Evolutionary conservation across 2,113 vertebrate genomes (phyloP).

Genomic region (Xenopus laevis): DNA sequence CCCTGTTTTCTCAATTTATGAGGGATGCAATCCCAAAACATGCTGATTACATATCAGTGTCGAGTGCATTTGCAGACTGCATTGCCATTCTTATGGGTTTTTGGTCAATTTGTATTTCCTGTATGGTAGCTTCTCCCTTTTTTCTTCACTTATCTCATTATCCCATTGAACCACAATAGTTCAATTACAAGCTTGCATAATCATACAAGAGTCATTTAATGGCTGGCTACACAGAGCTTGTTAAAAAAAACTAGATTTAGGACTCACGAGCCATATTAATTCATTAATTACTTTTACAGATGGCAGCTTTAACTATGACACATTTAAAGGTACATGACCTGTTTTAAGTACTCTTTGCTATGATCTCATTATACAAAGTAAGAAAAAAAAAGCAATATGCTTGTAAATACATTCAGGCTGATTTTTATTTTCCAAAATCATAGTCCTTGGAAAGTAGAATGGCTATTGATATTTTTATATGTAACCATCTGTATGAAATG

Average conservation of each 20-base stretch:
- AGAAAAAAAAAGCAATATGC: not conserved
- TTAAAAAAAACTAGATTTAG: not conserved
- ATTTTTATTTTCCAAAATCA: not conserved
- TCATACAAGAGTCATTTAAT: not conserved
- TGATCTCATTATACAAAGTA: not conserved
- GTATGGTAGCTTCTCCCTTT: not conserved
- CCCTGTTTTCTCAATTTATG: too few species aligned
- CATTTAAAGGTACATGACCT: not conserved
- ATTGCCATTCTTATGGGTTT: too few species aligned
- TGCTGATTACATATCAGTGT: too few species aligned
- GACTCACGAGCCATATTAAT: not conserved
- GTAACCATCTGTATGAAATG: conserved; percentile 44
- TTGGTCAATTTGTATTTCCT: too few species aligned
- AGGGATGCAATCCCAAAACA: too few species aligned
- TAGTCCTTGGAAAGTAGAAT: conserved; percentile 3
- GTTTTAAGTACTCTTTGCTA: not conserved
- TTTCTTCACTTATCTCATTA: not conserved
- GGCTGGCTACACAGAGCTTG: not conserved
- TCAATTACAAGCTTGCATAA: not conserved
- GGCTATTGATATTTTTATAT: conserved; percentile 27
- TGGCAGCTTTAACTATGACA: not conserved
- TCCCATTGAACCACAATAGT: not conserved
- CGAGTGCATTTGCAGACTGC: too few species aligned
- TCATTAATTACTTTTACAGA: not conserved
- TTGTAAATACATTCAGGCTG: not conserved